A percentile compares a stretch with the other conserved stretches of the same genome.
These are phyloP conservation scores for Typhlichthys eigenmanni DNA, from an alignment of 2,797 vertebrate genomes.

Conservation along the genomic window DNA sequence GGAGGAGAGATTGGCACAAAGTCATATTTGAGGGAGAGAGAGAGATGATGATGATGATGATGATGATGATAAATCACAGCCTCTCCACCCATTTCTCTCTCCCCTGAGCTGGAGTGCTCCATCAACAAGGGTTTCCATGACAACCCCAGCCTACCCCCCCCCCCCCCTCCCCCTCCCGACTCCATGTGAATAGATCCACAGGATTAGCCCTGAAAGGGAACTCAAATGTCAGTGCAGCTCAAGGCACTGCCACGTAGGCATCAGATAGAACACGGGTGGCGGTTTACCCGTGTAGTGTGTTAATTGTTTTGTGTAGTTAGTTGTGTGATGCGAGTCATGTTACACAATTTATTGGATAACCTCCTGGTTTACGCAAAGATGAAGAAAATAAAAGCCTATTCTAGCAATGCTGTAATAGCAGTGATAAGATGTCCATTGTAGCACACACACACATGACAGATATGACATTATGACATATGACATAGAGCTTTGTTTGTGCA, in stretches of 20 bases:
- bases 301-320: constrained; percentile 21
- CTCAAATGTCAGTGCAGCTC: constrained; percentile 74
- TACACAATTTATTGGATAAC: not conserved
- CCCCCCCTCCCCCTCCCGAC: constrained; percentile 68
- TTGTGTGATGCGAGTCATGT: not conserved
- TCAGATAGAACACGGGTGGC: constrained; percentile 32
- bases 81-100: constrained; percentile 50
- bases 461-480: too few species aligned
- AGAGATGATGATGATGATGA: constrained; percentile 38
- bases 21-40: not conserved
- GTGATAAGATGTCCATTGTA: not conserved
- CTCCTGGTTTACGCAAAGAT: constrained; percentile 1
- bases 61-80: constrained; percentile 53
- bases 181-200: constrained; percentile 72
- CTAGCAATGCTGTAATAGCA: not conserved
- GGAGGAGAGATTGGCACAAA: not conserved
- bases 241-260: constrained; percentile 71
- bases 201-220: constrained; percentile 77
- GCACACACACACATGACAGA: too few species aligned
- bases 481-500: too few species aligned
- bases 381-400: constrained; percentile 10
- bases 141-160: constrained; percentile 71
- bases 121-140: constrained; percentile 74
- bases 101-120: constrained; percentile 61
- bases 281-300: constrained; percentile 37